A percentile compares a stretch with the other conserved stretches of the same genome.
phyloP scores from a whole-genome alignment of 2,113 vertebrate species.

The Pagrus major region DNA sequence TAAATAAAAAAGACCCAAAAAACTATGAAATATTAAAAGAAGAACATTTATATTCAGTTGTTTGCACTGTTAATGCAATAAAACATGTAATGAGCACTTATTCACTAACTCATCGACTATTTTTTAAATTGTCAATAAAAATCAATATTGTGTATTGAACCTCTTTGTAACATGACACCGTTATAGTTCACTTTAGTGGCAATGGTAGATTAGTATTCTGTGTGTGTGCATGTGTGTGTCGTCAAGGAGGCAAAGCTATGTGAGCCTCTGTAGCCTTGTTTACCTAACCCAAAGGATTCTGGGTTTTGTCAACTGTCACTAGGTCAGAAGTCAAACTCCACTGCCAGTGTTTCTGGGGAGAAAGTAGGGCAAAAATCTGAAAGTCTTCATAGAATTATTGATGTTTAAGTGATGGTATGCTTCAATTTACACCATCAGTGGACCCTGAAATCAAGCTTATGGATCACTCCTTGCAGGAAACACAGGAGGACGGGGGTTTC shows the following conservation, averaged over 20 bases:
- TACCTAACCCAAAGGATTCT: constrained; percentile 62
- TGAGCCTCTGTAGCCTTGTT: constrained; percentile 40
- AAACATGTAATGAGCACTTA: constrained; percentile 1
- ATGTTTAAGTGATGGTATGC: background rate
- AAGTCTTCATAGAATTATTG: background rate
- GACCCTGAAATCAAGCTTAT: background rate
- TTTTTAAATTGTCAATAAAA: too few species aligned
- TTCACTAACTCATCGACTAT: background rate
- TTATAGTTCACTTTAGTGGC: background rate
- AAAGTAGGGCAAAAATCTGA: background rate
- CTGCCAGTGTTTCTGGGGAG: background rate
- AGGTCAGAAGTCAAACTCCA: constrained; percentile 54
- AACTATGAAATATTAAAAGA: background rate
- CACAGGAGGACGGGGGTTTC: background rate
- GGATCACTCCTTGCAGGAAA: constrained; percentile 6
- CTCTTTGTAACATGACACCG: background rate
- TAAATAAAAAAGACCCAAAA: too few species aligned
- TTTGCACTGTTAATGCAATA: background rate
- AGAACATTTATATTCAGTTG: too few species aligned
- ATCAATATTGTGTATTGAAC: background rate
- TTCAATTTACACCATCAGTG: background rate
- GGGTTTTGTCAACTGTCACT: constrained; percentile 57
- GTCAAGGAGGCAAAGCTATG: constrained; percentile 58
- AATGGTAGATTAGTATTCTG: constrained; percentile 35
- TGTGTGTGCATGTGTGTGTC: constrained; percentile 32